Evolutionary conservation across 2,888 invertebrate genomes (phyloP), one percentile per base, ranked within the genome.

Genomic region (Trissonchulus sp.): DNA sequence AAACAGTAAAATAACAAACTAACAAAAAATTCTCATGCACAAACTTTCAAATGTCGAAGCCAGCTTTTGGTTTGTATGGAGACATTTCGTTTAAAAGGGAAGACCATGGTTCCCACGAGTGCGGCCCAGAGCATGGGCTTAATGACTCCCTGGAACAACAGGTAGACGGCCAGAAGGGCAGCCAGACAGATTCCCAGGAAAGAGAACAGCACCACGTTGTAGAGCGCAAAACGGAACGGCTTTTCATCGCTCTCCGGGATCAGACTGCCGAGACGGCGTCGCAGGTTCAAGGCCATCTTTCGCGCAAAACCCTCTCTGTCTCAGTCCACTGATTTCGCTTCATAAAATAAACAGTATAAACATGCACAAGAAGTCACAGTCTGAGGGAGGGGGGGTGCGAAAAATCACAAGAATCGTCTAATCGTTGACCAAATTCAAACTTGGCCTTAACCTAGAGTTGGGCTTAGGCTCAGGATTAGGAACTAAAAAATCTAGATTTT

Each of bases 81-180:
- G 68, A 96, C 85, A 75, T 89, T 90, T 77, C 91, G 89, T 85
- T 98, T 98, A 83, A 95, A 91, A 0, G 98, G 98, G 85, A 95
- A 94, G n/a, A 98, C 88, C 62, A 96, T 92, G 0, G 96, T 94
- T n/a, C 99, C 99, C 81, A 95, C 93, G 38, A 99, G 87, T 75
- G 95, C 88, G 0, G 98, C 96, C 98, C 98, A 99, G 80, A 97
- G 89, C 74, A 99, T 86, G 0, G 98, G 96, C 80, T 93, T 91
- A 48, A 98, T 75, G 74, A 84, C 84, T 81, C 83, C 82, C 77
- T 81, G 80, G 74, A 84, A 71, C 79, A 84, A 80, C 48, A 81
- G 89, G 85, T 92, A 94, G 3, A 94, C 88, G 0, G 92, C 92
- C 84, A 90, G 91, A 63, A 90, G 88, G 28, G 91, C 91, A 60